phyloP scores from a whole-genome alignment of 2,888 invertebrate species.

The Nebria brevicollis region DNA sequence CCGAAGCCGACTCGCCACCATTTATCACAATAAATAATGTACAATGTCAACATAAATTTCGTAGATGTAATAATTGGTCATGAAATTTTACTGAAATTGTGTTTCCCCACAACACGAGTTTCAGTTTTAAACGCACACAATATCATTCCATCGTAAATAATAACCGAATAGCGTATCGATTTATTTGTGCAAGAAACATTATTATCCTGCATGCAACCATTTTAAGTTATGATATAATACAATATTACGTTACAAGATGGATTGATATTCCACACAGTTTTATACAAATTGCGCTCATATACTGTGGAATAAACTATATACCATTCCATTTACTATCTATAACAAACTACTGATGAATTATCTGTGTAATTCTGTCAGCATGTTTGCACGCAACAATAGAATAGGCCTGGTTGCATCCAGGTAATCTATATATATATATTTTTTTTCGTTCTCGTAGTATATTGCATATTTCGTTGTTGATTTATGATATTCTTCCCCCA shows the following conservation, averaged over 20 bases:
- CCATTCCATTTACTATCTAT: background rate
- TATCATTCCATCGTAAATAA: conserved; percentile 37
- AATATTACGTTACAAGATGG: too few species aligned
- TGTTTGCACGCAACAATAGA: conserved; percentile 32
- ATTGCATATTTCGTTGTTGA: conserved; percentile 38
- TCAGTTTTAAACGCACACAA: conserved; percentile 38
- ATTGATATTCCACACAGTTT: too few species aligned
- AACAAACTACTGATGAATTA: conserved; percentile 32
- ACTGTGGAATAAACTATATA: background rate
- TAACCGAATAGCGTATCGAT: conserved; percentile 18
- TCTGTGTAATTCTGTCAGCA: conserved; percentile 26
- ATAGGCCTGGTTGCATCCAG: conserved; percentile 29
- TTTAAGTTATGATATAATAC: too few species aligned
- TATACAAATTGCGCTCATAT: background rate
- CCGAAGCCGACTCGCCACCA: too few species aligned
- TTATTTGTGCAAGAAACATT: too few species aligned
- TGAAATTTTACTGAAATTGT: conserved; percentile 37
- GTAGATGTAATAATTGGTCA: conserved; percentile 37
- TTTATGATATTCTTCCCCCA: conserved; percentile 39
- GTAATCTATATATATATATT: conserved; percentile 29
- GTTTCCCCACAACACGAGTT: conserved; percentile 14
- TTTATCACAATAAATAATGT: conserved; percentile 41
- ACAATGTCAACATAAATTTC: conserved; percentile 35
- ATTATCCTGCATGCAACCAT: too few species aligned
- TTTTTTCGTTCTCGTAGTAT: conserved; percentile 28